A percentile compares a stretch with the other conserved stretches of the same genome.
Evolutionary conservation across 2,113 vertebrate genomes (phyloP).

Genomic region (Mormyrus iriodes): DNA sequence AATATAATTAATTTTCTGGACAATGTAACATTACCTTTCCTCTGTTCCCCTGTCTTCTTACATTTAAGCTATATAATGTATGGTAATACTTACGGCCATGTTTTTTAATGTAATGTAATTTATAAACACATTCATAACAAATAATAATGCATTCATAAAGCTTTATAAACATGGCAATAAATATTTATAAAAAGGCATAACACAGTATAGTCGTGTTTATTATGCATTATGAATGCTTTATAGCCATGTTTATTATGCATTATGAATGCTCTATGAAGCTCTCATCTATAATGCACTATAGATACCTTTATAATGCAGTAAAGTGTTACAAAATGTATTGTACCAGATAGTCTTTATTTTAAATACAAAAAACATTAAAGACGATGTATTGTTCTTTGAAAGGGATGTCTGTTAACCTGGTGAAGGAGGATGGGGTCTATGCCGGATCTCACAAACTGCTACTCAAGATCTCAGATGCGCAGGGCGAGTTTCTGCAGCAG

Average conservation of each 20-base stretch:
- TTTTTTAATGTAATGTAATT: too few species aligned
- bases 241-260: too few species aligned
- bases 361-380: neutral
- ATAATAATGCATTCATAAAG: too few species aligned
- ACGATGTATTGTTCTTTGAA: neutral
- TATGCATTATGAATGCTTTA: too few species aligned
- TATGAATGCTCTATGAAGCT: too few species aligned
- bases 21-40: neutral
- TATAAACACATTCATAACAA: too few species aligned
- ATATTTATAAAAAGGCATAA: too few species aligned
- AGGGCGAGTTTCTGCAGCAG: neutral
- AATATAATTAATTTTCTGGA: neutral
- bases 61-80: neutral
- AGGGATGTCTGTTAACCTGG: conserved; percentile 14
- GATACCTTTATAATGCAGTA: too few species aligned
- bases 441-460: neutral
- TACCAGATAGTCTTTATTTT: neutral
- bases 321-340: neutral
- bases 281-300: too few species aligned
- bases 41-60: neutral
- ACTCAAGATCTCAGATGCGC: conserved; percentile 11
- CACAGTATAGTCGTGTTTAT: too few species aligned
- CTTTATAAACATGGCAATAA: too few species aligned
- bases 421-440: neutral
- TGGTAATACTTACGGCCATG: too few species aligned